A percentile compares a stretch with the other conserved stretches of the same genome.
Evolutionary conservation across 2,797 vertebrate genomes (phyloP).

Genomic region (Thaleichthys pacificus): DNA sequence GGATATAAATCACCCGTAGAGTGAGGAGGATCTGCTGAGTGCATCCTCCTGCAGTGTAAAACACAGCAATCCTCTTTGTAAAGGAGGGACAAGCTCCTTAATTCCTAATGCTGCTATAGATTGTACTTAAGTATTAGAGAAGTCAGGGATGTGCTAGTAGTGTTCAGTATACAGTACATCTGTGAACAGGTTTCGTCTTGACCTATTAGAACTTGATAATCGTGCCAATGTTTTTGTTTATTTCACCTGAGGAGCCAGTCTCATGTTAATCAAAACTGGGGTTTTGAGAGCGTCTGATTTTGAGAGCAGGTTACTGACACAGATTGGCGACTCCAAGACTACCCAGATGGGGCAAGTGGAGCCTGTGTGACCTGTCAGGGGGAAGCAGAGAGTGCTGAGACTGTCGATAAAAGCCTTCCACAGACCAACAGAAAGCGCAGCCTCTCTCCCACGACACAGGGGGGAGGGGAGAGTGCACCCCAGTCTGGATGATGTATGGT

Average conservation of each 20-base stretch:
- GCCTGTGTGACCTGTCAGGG: constrained; percentile 50
- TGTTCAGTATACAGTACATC: neutral
- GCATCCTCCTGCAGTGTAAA: constrained; percentile 32
- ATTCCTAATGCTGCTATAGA: constrained; percentile 55
- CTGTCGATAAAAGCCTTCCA: constrained; percentile 58
- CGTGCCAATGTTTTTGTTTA: constrained; percentile 2
- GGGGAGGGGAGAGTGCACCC: constrained; percentile 34
- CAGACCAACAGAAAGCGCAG: constrained; percentile 31
- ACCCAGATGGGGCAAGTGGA: constrained; percentile 42
- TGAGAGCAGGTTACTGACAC: constrained; percentile 45
- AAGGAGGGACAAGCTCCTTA: constrained; percentile 57
- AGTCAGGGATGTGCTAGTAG: neutral
- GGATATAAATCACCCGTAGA: constrained; percentile 42
- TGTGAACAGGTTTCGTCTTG: neutral
- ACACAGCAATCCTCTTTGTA: constrained; percentile 53
- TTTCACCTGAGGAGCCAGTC: constrained; percentile 6
- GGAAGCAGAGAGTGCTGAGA: constrained; percentile 51
- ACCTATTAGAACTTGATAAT: neutral
- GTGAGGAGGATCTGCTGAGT: constrained; percentile 50
- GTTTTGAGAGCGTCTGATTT: constrained; percentile 16
- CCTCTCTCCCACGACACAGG: constrained; percentile 56
- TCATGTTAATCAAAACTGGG: constrained; percentile 1
- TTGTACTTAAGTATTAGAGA: constrained; percentile 37
- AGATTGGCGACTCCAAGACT: constrained; percentile 29
- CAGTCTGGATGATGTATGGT: constrained; percentile 75